These are phyloP conservation scores for Mimas tiliae DNA, from an alignment of 2,888 invertebrate species.

Conservation along the genomic window DNA sequence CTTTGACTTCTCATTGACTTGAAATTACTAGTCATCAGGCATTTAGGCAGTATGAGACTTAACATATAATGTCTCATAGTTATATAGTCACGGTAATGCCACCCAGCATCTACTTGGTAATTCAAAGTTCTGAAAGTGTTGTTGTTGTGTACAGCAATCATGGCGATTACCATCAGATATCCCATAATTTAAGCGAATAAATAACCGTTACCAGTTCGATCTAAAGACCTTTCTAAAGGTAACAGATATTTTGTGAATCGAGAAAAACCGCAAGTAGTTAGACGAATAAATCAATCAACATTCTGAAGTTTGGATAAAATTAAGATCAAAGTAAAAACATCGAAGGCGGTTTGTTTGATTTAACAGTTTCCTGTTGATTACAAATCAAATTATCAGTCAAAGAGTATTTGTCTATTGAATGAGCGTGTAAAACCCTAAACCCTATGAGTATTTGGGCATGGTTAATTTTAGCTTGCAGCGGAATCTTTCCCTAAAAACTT, in stretches of 20 bases:
- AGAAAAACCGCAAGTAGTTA: neutral
- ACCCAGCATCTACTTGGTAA: no score
- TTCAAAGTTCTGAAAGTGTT: no score
- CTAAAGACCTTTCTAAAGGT: neutral
- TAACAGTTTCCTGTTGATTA: conserved; percentile 28
- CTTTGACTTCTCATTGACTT: no score
- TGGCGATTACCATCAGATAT: no score
- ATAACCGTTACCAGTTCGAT: no score
- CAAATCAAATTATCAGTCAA: conserved; percentile 28
- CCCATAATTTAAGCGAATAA: no score
- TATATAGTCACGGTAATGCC: no score
- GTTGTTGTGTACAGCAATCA: no score
- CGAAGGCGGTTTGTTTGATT: conserved; percentile 34
- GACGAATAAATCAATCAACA: conserved; percentile 27
- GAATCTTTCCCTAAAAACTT: no score
- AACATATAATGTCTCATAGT: no score
- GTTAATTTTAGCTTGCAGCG: neutral
- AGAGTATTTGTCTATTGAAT: neutral
- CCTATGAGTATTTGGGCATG: neutral
- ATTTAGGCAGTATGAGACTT: no score
- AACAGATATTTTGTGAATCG: neutral
- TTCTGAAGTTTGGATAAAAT: conserved; percentile 27
- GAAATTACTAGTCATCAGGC: no score
- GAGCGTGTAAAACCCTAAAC: conserved; percentile 12
- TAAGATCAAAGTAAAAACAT: conserved; percentile 42